Base-by-base conservation (phyloP, 2,888 invertebrate genomes). In the Erebia epiphron region DNA sequence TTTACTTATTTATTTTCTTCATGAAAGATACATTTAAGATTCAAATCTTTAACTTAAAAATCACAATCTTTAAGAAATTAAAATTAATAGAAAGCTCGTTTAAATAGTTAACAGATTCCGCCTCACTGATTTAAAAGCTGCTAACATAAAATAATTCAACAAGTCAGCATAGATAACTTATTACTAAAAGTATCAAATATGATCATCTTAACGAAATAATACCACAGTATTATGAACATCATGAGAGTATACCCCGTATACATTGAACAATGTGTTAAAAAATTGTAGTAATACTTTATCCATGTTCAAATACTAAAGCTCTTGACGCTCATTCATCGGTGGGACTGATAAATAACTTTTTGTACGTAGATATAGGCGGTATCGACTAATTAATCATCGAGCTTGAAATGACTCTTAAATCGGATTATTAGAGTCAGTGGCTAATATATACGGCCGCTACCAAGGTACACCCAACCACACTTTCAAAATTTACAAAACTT, bases 321-420 rank as follows among this genome's bases (percentile, higher is more conserved):
- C 41, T 52, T 50, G 50, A 41, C 35, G 52, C 60, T 41, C 67
- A 67, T 46, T 67, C 67, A 67, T 61, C 61, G 35, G 52, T 52
- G 60, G 26, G 26, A 1, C 52, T 41, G 56, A 78, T 79, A 77
- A 75, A 79, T 79, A 75, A 75, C 52, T 67, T 73, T 52, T 70
- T 68, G 75, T 78, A 77, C 77, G 76, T 75, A 71, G 58, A 67
- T 63, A 76, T 68, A 71, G 66, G 68, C 72, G 64, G 70, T 73
- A 78, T 81, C 75, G 73, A 81, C 80, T 85, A 82, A 86, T 86
- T 86, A 86, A 86, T 87, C 85, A 88, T 79, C 78, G 78, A 78
- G 77, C 69, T 79, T 72, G 75, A 81, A 79, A 84, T 81, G 80
- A 83, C 82, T 79, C 79, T 80, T 81, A 82, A 82, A 83, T 82